Evolutionary conservation across 2,797 vertebrate genomes (phyloP).

Genomic region (Arrhamphus sclerolepis): DNA sequence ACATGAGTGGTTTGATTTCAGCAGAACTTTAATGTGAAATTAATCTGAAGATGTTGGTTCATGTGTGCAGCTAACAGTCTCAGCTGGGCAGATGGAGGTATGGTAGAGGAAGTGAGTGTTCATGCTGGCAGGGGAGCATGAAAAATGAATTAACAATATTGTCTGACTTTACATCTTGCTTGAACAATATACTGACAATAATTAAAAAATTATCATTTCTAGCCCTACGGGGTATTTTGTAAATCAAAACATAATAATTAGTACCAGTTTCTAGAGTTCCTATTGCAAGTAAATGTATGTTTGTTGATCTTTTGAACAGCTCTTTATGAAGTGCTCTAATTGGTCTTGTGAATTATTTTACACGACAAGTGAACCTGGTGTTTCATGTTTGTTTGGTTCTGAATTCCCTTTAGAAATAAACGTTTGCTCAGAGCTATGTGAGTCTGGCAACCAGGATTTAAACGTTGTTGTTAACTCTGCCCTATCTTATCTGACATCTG

Average conservation of each 20-base stretch:
- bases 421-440: slow-evolving; percentile 35
- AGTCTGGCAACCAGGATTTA: slow-evolving; percentile 35
- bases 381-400: slow-evolving; percentile 34
- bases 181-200: too few relatives aligned
- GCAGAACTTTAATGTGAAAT: too few relatives aligned
- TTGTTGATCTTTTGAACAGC: slow-evolving; percentile 29
- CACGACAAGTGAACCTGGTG: slow-evolving; percentile 25
- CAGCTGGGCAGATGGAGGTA: too few relatives aligned
- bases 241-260: slow-evolving; percentile 15
- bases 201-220: too few relatives aligned
- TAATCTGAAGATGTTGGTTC: too few relatives aligned
- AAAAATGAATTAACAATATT: too few relatives aligned
- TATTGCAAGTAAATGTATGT: slow-evolving; percentile 13
- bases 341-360: slow-evolving; percentile 30
- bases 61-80: too few relatives aligned
- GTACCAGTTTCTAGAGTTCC: slow-evolving; percentile 12
- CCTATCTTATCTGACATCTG: slow-evolving; percentile 47
- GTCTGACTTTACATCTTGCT: too few relatives aligned
- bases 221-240: slow-evolving; percentile 3
- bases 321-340: slow-evolving; percentile 42
- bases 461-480: slow-evolving; percentile 49
- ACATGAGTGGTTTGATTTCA: too few relatives aligned
- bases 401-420: slow-evolving; percentile 26
- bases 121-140: too few relatives aligned
- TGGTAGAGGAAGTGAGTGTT: too few relatives aligned